Conservation (phyloP, 2,888 invertebrate species). For the Drosophila macrospina region DNA sequence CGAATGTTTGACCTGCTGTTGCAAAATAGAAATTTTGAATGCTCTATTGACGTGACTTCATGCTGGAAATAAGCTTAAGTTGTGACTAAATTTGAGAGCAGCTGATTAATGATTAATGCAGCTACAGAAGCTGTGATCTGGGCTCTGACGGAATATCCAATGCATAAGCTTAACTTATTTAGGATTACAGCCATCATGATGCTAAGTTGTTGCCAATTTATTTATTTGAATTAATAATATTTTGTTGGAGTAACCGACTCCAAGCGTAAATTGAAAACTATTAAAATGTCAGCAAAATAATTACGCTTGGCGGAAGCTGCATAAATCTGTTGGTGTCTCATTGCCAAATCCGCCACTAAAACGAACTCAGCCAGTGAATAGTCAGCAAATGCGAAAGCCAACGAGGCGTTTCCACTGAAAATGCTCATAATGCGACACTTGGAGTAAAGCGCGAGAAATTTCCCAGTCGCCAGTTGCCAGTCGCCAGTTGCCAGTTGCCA, state of each 20-base stretch:
- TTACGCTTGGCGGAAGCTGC: conserved; percentile 65
- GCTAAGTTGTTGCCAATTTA: background rate
- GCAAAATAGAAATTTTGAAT: background rate
- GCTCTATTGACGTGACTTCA: background rate
- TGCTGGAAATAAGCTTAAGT: background rate
- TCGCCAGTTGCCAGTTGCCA: conserved; percentile 38
- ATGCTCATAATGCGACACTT: conserved; percentile 72
- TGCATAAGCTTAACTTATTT: too few relatives aligned
- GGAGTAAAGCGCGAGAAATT: conserved; percentile 40
- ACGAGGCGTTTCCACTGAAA: conserved; percentile 59
- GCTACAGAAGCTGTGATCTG: too few relatives aligned
- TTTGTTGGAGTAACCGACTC: conserved; percentile 6
- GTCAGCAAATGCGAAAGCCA: conserved; percentile 47
- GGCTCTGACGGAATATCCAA: too few relatives aligned
- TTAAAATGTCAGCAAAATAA: conserved; percentile 79
- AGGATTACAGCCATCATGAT: too few relatives aligned
- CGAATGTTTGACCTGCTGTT: conserved; percentile 14
- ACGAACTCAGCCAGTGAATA: conserved; percentile 54
- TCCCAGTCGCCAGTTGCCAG: conserved; percentile 38
- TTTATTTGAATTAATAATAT: background rate
- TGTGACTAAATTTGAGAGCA: background rate
- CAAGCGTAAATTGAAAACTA: conserved; percentile 65
- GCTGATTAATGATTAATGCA: too few relatives aligned
- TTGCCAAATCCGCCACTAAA: conserved; percentile 74
- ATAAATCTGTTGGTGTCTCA: conserved; percentile 69